Conservation (phyloP, 2,113 vertebrate species). For the Xerus inauris region DNA sequence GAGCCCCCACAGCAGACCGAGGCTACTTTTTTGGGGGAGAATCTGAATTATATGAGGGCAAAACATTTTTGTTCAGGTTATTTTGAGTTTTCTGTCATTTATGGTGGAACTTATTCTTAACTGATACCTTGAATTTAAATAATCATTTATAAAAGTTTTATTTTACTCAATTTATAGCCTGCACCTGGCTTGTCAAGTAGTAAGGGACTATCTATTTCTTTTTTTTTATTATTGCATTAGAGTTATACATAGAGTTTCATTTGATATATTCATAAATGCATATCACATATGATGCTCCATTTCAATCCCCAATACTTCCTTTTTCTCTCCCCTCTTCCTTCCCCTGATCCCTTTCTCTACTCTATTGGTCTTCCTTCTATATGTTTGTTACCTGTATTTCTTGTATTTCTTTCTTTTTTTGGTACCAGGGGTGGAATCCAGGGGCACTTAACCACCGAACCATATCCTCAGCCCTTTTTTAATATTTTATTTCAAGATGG, state of each 20-base stretch:
- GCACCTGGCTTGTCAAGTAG: not conserved
- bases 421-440: too few relatives aligned
- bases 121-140: not conserved
- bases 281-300: too few relatives aligned
- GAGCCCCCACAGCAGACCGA: not conserved
- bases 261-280: too few relatives aligned
- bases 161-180: not conserved
- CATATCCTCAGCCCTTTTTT: too few relatives aligned
- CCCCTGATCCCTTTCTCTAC: too few relatives aligned
- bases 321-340: too few relatives aligned
- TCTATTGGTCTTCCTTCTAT: too few relatives aligned
- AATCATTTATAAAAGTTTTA: not conserved
- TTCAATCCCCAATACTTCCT: too few relatives aligned
- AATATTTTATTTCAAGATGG: too few relatives aligned
- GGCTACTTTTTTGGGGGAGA: not conserved
- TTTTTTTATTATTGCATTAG: too few relatives aligned
- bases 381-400: not conserved
- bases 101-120: not conserved
- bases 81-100: conserved; percentile 29
- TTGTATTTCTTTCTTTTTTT: not conserved
- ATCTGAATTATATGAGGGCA: not conserved
- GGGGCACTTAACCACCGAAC: too few relatives aligned
- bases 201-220: not conserved
- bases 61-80: not conserved
- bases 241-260: too few relatives aligned